These are phyloP conservation scores for Corythoichthys haematopterus DNA, from an alignment of 2,113 vertebrate species.

Conservation along the genomic window DNA sequence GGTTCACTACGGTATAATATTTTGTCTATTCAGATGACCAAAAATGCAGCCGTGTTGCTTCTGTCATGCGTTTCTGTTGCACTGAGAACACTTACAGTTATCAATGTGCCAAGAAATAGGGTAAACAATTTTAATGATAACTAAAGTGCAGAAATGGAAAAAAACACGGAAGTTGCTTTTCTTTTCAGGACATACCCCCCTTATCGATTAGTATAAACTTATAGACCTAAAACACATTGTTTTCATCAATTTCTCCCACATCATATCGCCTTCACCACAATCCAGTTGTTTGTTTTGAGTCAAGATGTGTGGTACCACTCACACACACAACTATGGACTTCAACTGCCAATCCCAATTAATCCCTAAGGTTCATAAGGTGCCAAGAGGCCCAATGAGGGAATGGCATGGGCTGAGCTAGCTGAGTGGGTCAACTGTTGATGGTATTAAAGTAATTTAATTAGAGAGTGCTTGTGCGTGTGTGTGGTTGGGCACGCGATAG, in stretches of 20 bases:
- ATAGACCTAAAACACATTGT: background rate
- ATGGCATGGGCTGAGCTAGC: conserved; percentile 32
- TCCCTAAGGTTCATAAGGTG: conserved; percentile 51
- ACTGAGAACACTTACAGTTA: background rate
- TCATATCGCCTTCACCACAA: conserved; percentile 27
- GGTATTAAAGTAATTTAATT: conserved; percentile 60
- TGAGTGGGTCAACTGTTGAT: conserved; percentile 48
- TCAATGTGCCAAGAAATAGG: background rate
- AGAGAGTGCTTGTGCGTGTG: conserved; percentile 8
- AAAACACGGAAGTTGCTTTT: background rate
- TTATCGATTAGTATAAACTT: too few relatives aligned
- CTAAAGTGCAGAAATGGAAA: background rate
- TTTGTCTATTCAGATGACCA: background rate
- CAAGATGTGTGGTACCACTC: conserved; percentile 46
- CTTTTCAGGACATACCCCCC: too few relatives aligned
- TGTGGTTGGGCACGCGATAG: conserved; percentile 19
- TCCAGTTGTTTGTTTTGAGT: conserved; percentile 34
- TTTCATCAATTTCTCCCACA: background rate
- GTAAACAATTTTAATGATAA: background rate
- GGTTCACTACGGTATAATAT: too few relatives aligned
- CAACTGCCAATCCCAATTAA: conserved; percentile 66
- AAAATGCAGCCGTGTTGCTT: background rate
- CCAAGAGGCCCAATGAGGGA: conserved; percentile 44
- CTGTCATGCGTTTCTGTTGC: background rate
- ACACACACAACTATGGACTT: conserved; percentile 50